Evolutionary conservation across 2,888 invertebrate genomes (phyloP).

Genomic region (Margaritifera margaritifera): DNA sequence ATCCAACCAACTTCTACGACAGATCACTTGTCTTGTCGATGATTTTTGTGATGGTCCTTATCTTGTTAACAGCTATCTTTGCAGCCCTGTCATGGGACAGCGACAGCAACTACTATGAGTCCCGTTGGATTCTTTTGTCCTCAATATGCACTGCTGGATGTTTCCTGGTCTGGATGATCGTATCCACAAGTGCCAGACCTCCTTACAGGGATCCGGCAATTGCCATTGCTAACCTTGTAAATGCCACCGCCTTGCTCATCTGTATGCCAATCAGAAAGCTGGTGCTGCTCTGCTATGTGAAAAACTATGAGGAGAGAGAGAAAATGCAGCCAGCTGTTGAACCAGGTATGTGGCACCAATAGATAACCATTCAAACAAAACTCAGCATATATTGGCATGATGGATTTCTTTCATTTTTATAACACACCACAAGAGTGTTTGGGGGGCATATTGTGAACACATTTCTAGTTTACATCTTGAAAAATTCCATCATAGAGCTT

Average conservation of each 20-base stretch:
- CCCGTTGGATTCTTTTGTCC: slow-evolving; percentile 69
- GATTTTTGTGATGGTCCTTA: slow-evolving; percentile 72
- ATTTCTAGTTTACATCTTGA: too few relatives aligned
- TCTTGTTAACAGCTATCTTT: slow-evolving; percentile 71
- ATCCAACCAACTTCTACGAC: slow-evolving; percentile 66
- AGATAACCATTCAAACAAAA: too few relatives aligned
- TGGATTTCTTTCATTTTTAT: too few relatives aligned
- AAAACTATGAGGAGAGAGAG: slow-evolving; percentile 41
- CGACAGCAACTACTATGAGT: slow-evolving; percentile 71
- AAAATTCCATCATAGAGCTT: too few relatives aligned
- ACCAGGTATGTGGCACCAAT: too few relatives aligned
- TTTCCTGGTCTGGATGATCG: slow-evolving; percentile 73
- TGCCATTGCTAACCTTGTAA: slow-evolving; percentile 72
- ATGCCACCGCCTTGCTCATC: slow-evolving; percentile 70
- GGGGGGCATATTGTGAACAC: too few relatives aligned
- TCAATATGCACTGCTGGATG: slow-evolving; percentile 64
- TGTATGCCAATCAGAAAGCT: slow-evolving; percentile 72
- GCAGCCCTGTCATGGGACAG: slow-evolving; percentile 71
- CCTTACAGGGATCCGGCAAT: slow-evolving; percentile 69
- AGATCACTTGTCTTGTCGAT: slow-evolving; percentile 72
- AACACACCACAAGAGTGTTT: too few relatives aligned
- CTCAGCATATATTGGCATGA: too few relatives aligned
- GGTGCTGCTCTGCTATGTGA: slow-evolving; percentile 51
- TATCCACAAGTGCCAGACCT: slow-evolving; percentile 66
- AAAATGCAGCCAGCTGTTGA: slow-evolving; percentile 6